Evolutionary conservation across 2,113 vertebrate species (phyloP), one percentile per base, ranked within the genome.

Genomic region (Amblyornis subalaris): DNA sequence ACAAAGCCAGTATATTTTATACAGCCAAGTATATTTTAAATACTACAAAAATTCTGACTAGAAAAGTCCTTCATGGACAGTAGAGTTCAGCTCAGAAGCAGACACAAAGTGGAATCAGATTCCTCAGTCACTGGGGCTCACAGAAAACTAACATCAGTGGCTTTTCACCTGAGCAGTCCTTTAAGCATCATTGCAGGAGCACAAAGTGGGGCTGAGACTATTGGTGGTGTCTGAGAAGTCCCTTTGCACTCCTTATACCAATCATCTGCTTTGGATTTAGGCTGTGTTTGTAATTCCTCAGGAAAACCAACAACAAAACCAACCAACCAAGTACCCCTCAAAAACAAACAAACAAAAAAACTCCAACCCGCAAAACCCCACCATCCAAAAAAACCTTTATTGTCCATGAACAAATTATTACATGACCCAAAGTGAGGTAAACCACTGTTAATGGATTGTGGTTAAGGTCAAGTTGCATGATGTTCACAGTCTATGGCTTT

Each of bases 341-440:
- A 33, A 1, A 38, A 26, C 29, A 24, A 38, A 26, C 29, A 24
- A n/a, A 33, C 10, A 64, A 61, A 18, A 51, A 44, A 19, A 45
- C 15, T 22, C 31, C 22, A 6, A 3, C 1, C 1, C 2, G 3
- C 15, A 69, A 35, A 51, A 42, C 7, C 4, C 35, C 64, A 66
- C 7, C 23, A 81, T 18, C 14, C 8, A 26, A 81, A 47, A 72
- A 28, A 53, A 1, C 3, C 18, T 33, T 67, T 54, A 28, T 25
- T 72, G 14, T 40, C n/a, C 29, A 47, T 31, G 31, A 62, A 65
- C 70, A 87, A 45, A 2, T 16, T 42, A 25, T 48, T 45, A 51
- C 7, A 18, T 16, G 6, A 64, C 14, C 19, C 58, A 62, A 64
- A 58, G 26, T 24, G 36, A 90, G 20, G n/a, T 70, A 82, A 80